Evolutionary conservation across 2,797 vertebrate genomes (phyloP).

Genomic region (Sternotherus odoratus): DNA sequence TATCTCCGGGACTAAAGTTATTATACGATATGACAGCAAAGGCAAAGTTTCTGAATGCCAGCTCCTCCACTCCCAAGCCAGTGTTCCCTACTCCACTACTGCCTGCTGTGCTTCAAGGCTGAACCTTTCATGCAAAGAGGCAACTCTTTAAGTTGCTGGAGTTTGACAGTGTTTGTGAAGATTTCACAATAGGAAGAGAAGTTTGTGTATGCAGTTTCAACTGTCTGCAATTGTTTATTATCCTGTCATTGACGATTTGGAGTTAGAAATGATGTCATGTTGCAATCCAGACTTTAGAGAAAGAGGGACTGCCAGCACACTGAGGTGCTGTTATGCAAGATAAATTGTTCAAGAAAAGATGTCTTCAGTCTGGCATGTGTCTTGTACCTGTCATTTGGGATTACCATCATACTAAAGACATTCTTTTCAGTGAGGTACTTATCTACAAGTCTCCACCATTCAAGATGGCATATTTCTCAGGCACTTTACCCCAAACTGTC

Average conservation of each 20-base stretch:
- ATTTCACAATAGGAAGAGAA: not conserved
- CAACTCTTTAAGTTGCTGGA: not conserved
- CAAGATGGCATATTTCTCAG: not conserved
- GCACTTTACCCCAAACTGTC: not conserved
- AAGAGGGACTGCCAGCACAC: not conserved
- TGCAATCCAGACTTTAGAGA: not conserved
- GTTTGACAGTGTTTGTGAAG: not conserved
- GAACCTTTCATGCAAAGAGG: not conserved
- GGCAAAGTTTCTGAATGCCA: not conserved
- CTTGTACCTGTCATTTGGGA: constrained; percentile 40
- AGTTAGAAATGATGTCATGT: not conserved
- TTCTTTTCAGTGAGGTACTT: not conserved
- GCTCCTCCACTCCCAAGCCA: not conserved
- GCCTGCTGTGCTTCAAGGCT: not conserved
- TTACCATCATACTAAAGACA: constrained; percentile 9
- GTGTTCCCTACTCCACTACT: not conserved
- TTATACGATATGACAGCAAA: not conserved
- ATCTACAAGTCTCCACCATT: not conserved
- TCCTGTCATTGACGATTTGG: not conserved
- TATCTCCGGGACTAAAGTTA: not conserved
- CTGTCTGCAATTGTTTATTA: not conserved
- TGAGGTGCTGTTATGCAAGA: not conserved
- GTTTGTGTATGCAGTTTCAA: not conserved
- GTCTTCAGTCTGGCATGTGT: constrained; percentile 19
- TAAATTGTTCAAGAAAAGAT: constrained; percentile 17